Evolutionary conservation across 2,888 invertebrate genomes (phyloP), one percentile per base, ranked within the genome.

Genomic region (Hirtodrosophila histrioides): DNA sequence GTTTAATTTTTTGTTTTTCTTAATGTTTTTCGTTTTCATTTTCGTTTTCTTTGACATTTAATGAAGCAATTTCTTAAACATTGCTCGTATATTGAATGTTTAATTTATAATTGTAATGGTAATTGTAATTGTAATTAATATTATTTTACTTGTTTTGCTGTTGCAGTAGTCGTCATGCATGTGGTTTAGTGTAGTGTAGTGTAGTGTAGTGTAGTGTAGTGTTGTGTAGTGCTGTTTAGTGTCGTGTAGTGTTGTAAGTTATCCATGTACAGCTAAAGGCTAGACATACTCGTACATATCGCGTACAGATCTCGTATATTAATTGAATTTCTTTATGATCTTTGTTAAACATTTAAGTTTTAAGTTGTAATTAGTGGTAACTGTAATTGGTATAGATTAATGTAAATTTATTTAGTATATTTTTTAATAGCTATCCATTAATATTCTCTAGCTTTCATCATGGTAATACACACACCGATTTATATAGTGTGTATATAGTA

Each of bases 61-160:
- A 37, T 49, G 63, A 33, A 40, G 40, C 24, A 53, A 44, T 55
- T 61, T 50, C 39, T 51, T 62, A 61, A 55, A 55, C 46, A 43
- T 67, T 48, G 54, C 63, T 62, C 49, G 51, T 62, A 70, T 70
- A 75, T 71, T 62, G 75, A 71, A 63, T 75, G 48, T 31, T 12
- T 36, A 23, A 6, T 24, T 23, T 24, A n/a, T 35, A 41, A 27
- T 23, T 43, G 36, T 40, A 44, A 23, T 36, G 33, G 36, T 35
- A 12, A 17, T 57, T 51, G 60, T 58, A 39, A 40, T 56, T 40
- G 40, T 10, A 54, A 55, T 27, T 56, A 44, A 23, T 44, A 36
- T 51, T 17, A 37, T 12, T 44, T 60, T 53, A 39, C 8, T 48
- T 43, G 56, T 58, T 27, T n/a, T n/a, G 46, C 7, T 41, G 17